These are phyloP conservation scores for Clinocottus analis DNA, from an alignment of 2,113 vertebrate genomes.

Conservation along the genomic window DNA sequence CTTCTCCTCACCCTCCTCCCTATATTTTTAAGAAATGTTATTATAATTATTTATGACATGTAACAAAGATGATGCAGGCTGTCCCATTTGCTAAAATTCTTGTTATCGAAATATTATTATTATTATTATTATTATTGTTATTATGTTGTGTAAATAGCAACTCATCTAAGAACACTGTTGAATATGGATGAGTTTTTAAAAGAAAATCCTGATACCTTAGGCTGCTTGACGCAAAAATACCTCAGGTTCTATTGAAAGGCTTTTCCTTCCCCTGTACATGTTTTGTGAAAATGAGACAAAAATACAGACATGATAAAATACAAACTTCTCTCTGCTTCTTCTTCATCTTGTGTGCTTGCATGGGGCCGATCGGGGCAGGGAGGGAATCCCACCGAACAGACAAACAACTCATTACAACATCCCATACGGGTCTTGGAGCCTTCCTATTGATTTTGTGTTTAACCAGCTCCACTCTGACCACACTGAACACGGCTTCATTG, in stretches of 20 bases:
- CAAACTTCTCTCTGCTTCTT: slow-evolving; percentile 65
- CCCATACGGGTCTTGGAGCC: slow-evolving; percentile 8
- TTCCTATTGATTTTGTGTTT: slow-evolving; percentile 67
- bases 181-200: slow-evolving; percentile 85
- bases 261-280: slow-evolving; percentile 87
- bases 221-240: slow-evolving; percentile 90
- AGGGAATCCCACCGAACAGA: slow-evolving; percentile 45
- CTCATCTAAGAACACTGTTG: slow-evolving; percentile 82
- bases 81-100: slow-evolving; percentile 84
- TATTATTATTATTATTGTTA: slow-evolving; percentile 77
- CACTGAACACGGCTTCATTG: slow-evolving; percentile 56
- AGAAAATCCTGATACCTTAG: slow-evolving; percentile 87
- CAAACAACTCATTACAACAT: slow-evolving; percentile 42
- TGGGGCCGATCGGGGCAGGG: background rate
- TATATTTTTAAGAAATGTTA: slow-evolving; percentile 81
- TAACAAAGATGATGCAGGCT: slow-evolving; percentile 86
- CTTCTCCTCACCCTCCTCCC: slow-evolving; percentile 66
- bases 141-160: slow-evolving; percentile 84
- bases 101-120: slow-evolving; percentile 68
- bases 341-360: slow-evolving; percentile 48
- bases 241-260: slow-evolving; percentile 89
- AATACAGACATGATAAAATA: slow-evolving; percentile 87
- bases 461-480: slow-evolving; percentile 61
- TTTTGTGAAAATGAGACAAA: slow-evolving; percentile 88
- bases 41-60: slow-evolving; percentile 85